Base-by-base conservation (phyloP, 2,888 invertebrate species). In the Oscheius sp. region DNA sequence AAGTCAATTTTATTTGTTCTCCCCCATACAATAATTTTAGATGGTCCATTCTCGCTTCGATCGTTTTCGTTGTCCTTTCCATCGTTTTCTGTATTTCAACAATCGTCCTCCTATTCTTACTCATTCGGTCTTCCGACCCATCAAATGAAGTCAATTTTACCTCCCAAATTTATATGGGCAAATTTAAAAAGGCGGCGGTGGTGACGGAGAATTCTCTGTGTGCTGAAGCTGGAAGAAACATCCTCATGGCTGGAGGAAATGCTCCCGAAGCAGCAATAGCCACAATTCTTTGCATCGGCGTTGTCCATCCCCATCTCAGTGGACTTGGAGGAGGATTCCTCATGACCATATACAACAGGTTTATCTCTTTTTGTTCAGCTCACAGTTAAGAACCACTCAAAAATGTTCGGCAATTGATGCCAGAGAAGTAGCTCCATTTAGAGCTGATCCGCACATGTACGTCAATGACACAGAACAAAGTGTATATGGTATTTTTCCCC, bases 401-500 rank as follows among this genome's bases (percentile, higher is more conserved):
- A 73, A 78, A 39, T 86, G 84, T 48, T 65, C 75, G 12, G 76
- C 79, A 23, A 80, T 89, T 20, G 87, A 89, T 79, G 88, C 88
- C 3, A 82, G 89, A 50, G 89, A 89, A 76, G 85, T 82, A 2
- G 89, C 89, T 4, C 88, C 89, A 0, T 86, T 87, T 0, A 89
- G 88, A 0, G 91, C 95, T 0, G 88, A 89, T 10, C 75, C 83
- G 58, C 80, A 84, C 17, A 81, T 78, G 75, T 77, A 69, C 48
- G 55, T 70, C 3, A 50, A 70, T 17, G 69, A 75, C 52, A 52
- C 25, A 6, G 17, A 17, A n/a, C 42, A 42, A 42, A 3, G n/a
- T n/a, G n/a, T n/a, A 50, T 50, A 8, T 3, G 5, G 15, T 50
- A 27, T n/a, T n/a, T 50, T n/a, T n/a, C 10, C 17, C 0, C 8